Percentiles rank a stretch among this genome's conserved stretches.
Evolutionary conservation across 2,888 invertebrate genomes (phyloP).

Genomic region (Emesis furor): DNA sequence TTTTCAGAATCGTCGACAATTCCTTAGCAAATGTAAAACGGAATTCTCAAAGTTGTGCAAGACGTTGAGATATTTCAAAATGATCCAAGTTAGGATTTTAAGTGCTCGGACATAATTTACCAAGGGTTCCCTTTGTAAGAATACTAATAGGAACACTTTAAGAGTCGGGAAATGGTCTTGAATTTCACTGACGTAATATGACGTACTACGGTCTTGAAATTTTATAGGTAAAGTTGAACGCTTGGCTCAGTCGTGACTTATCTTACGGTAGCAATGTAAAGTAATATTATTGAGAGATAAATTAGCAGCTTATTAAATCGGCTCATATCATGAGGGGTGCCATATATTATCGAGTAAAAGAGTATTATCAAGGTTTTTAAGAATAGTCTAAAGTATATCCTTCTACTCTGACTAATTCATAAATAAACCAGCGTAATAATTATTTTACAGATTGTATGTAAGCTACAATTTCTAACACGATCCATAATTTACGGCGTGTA

Average conservation of each 20-base stretch:
- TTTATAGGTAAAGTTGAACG: constrained; percentile 6
- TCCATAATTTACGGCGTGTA: constrained; percentile 2
- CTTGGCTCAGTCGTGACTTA: not conserved
- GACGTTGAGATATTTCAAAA: constrained; percentile 14
- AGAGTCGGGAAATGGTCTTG: constrained; percentile 9
- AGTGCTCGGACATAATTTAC: constrained; percentile 18
- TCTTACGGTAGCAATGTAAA: no score
- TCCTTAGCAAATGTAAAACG: constrained; percentile 7
- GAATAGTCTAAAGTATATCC: no score
- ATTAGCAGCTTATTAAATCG: no score
- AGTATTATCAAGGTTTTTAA: no score
- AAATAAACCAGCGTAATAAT: no score
- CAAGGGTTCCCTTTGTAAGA: constrained; percentile 17
- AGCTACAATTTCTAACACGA: not conserved
- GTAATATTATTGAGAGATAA: no score
- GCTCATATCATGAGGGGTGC: no score
- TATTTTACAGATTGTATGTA: no score
- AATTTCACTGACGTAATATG: not conserved
- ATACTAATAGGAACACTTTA: constrained; percentile 20
- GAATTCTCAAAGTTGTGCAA: constrained; percentile 19
- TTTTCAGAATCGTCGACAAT: constrained; percentile 2
- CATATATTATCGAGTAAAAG: no score
- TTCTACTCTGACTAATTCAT: no score
- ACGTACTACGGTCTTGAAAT: not conserved
- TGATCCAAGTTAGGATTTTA: constrained; percentile 24